Conservation (phyloP, 2,888 invertebrate genomes). For the Lepidocyrtinus sp. region DNA sequence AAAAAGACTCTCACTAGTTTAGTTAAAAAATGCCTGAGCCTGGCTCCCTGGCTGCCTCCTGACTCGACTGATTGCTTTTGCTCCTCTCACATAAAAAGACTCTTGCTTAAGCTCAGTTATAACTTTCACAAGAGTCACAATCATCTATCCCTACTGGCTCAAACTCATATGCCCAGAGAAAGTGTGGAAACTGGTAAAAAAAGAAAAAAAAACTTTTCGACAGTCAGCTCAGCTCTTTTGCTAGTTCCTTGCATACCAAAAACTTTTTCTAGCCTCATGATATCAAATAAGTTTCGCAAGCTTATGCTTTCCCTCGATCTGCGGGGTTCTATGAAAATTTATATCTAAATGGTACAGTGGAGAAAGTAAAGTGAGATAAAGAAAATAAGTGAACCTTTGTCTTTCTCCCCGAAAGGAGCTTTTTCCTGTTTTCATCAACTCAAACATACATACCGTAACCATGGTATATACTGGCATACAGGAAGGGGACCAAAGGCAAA, state of each 20-base stretch:
- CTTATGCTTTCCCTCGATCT: no score
- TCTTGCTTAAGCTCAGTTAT: neutral
- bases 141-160: constrained; percentile 10
- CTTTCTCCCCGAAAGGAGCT: neutral
- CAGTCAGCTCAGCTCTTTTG: neutral
- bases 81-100: neutral
- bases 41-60: no score
- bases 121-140: constrained; percentile 13
- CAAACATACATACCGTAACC: neutral
- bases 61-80: constrained; percentile 7
- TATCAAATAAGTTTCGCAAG: constrained; percentile 7
- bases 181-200: no score
- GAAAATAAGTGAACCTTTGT: no score
- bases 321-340: no score
- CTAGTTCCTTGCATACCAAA: constrained; percentile 1
- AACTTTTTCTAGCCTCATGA: neutral
- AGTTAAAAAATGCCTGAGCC: no score
- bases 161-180: no score
- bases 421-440: constrained; percentile 33
- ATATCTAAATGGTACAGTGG: no score
- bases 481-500: neutral
- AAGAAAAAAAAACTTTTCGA: no score
- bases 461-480: neutral
- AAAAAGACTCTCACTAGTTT: no score
- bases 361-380: no score